Evolutionary conservation across 92 coral and sea anemone genomes (phyloP), one percentile per base, ranked within the genome.

Genomic region (Chrysogorgia sp.): DNA sequence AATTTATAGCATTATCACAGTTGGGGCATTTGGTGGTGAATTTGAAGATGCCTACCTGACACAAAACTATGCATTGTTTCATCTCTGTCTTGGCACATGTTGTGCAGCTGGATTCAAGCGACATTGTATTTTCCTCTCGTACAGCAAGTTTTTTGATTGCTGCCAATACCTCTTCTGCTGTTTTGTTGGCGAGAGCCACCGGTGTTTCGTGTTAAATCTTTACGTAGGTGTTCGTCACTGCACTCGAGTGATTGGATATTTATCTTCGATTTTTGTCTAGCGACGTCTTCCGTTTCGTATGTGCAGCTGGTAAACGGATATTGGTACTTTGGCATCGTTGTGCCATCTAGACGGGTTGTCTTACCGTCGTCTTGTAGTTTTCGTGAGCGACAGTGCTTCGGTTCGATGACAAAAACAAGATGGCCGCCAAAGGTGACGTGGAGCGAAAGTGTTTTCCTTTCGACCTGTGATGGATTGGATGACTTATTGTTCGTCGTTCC

Each of bases 141-240:
- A 81, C 87, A 22, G 89, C 85, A 0, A 88, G 85, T 63, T 79
- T 85, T 28, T 88, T 77, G 9, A 85, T 77, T 5, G 92, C 85
- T 0, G 40, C 71, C 77, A 74, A n/a, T n/a, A n/a, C n/a, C n/a
- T n/a, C n/a, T n/a, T n/a, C n/a, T n/a, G n/a, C 75, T 13, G 81
- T 85, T 57, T 83, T 86, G 67, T 83, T 68, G 3, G 84, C 33
- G 21, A 89, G 86, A 0, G 86, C 90, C 76, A 33, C 93, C 86
- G 0, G 90, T 65, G 10, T 82, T 83, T 14, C 81, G 65, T 77
- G 82, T 87, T 53, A n/a, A n/a, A n/a, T n/a, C n/a, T n/a, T 89
- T 89, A 26, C 88, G 88, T 0, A 89, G 85, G 20, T 89, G 81
- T 57, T 89, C 87, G 29, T 89, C 62, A 48, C 92, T 85, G 34